These are phyloP conservation scores for Eristalis arbustorum DNA, from an alignment of 2,888 invertebrate species.

Conservation along the genomic window DNA sequence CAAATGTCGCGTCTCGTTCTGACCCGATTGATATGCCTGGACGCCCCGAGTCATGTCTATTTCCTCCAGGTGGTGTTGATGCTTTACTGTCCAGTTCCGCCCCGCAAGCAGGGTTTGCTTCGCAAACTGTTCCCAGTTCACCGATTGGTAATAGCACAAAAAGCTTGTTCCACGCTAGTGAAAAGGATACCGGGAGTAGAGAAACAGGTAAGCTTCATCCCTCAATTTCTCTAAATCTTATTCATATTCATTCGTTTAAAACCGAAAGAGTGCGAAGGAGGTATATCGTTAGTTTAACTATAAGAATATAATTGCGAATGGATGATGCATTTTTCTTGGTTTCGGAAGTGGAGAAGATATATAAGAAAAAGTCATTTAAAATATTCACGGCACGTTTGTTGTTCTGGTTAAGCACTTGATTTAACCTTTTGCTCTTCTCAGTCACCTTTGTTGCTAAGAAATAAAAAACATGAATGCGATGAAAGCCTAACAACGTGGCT, in stretches of 20 bases:
- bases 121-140: constrained; percentile 74
- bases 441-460: background rate
- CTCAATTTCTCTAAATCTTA: background rate
- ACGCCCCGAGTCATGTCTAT: constrained; percentile 75
- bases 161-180: constrained; percentile 74
- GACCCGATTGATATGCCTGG: constrained; percentile 85
- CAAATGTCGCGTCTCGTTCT: constrained; percentile 83
- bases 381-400: background rate
- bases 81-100: constrained; percentile 78
- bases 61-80: constrained; percentile 79
- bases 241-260: background rate
- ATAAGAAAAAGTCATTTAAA: background rate
- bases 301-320: constrained; percentile 2
- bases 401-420: background rate
- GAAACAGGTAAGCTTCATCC: constrained; percentile 76
- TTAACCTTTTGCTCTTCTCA: background rate
- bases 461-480: background rate
- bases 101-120: constrained; percentile 72
- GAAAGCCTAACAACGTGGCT: background rate
- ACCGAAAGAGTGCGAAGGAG: no score
- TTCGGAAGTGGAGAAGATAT: background rate
- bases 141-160: constrained; percentile 76
- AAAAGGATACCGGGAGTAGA: constrained; percentile 74
- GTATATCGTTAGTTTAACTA: constrained; percentile 20
- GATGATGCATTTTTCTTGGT: background rate